Conservation (phyloP, 2,113 vertebrate species). For the Triplophysa dalaica region DNA sequence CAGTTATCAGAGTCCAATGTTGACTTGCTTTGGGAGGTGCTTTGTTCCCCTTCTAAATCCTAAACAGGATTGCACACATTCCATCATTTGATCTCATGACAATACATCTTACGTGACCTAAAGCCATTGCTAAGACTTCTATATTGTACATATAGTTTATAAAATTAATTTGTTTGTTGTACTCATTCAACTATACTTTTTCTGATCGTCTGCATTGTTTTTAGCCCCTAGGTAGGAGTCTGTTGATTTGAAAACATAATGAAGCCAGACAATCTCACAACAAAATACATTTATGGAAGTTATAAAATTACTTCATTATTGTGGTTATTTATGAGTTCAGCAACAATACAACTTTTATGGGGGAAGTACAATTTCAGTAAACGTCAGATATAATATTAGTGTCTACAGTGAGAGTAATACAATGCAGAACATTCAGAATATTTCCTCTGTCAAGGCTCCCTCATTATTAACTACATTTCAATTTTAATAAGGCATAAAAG, state of each 20-base stretch:
- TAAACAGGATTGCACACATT: not conserved
- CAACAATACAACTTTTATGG: not conserved
- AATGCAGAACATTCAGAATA: not conserved
- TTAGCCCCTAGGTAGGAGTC: not conserved
- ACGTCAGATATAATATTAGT: not conserved
- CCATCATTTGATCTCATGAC: not conserved
- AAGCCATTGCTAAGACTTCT: not conserved
- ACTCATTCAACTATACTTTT: not conserved
- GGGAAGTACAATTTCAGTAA: not conserved
- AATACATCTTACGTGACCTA: not conserved
- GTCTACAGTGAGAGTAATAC: not conserved
- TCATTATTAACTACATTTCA: slow-evolving; percentile 37
- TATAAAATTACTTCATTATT: slow-evolving; percentile 10
- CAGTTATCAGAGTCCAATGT: not conserved
- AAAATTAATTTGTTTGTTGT: not conserved
- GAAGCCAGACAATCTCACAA: not conserved
- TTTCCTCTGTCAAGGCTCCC: not conserved
- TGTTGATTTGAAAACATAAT: slow-evolving; percentile 14
- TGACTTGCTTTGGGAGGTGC: not conserved
- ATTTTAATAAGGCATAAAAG: slow-evolving; percentile 20
- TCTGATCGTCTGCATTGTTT: not conserved
- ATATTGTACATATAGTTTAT: not conserved
- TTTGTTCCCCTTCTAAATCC: not conserved
- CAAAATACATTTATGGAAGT: not conserved
- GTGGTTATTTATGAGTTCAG: not conserved